phyloP scores from a whole-genome alignment of 2,797 vertebrate genomes.

The Hoplostethus mediterraneus region DNA sequence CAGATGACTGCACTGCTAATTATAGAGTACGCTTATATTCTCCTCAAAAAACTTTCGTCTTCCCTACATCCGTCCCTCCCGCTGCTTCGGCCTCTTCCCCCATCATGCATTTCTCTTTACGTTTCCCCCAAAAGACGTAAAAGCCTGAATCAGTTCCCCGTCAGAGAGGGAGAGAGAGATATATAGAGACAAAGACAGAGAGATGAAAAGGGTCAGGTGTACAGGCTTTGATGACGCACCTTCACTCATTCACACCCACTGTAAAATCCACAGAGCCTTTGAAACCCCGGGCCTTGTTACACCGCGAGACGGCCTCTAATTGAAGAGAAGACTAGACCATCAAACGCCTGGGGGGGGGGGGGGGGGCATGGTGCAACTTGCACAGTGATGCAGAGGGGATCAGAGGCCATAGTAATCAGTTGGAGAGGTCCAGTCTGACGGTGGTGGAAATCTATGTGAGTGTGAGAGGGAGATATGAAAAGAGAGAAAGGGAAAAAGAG shows the following conservation, averaged over 20 bases:
- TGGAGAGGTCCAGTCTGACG: not conserved
- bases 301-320: constrained; percentile 27
- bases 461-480: constrained; percentile 1
- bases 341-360: constrained; percentile 21
- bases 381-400: not conserved
- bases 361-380: constrained; percentile 9
- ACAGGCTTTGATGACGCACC: constrained; percentile 37
- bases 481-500: not conserved
- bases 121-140: constrained; percentile 1
- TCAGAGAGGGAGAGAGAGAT: not conserved
- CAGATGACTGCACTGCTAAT: constrained; percentile 14
- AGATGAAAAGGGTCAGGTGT: constrained; percentile 8
- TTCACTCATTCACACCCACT: constrained; percentile 20
- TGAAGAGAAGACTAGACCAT: constrained; percentile 36
- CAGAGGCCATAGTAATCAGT: not conserved
- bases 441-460: not conserved
- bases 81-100: not conserved
- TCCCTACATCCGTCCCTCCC: too few relatives aligned
- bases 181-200: constrained; percentile 10
- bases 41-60: not conserved
- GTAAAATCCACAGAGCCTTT: constrained; percentile 41
- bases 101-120: constrained; percentile 1
- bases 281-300: constrained; percentile 36
- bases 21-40: not conserved
- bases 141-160: not conserved